Conservation (phyloP, 2,888 invertebrate genomes). For the Alviniconcha strummeri region DNA sequence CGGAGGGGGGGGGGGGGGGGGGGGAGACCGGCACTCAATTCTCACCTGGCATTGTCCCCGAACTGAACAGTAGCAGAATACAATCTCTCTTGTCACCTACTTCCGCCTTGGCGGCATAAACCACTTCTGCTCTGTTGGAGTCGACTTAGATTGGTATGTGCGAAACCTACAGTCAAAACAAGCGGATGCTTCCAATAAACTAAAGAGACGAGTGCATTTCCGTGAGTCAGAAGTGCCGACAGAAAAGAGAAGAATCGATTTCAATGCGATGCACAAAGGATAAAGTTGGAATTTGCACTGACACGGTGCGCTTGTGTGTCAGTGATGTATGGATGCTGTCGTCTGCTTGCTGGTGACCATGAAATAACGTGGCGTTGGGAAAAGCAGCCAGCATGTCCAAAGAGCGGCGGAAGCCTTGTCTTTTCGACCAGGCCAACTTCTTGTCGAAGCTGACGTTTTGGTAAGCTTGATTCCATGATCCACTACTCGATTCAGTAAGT, state of each 20-base stretch:
- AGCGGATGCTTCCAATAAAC: too few relatives aligned
- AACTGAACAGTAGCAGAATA: constrained; percentile 9
- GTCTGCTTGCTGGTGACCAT: constrained; percentile 23
- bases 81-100: neutral
- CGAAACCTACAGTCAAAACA: too few relatives aligned
- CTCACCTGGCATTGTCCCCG: constrained; percentile 7
- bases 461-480: constrained; percentile 23
- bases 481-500: too few relatives aligned
- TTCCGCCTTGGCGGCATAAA: constrained; percentile 28
- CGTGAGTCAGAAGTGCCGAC: too few relatives aligned
- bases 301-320: neutral
- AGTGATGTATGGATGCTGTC: constrained; percentile 28
- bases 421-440: constrained; percentile 41
- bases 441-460: constrained; percentile 44
- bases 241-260: too few relatives aligned
- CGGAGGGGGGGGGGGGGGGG: too few relatives aligned
- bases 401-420: constrained; percentile 31
- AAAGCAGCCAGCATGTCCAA: constrained; percentile 22
- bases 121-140: too few relatives aligned
- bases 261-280: too few relatives aligned
- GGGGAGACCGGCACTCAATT: neutral
- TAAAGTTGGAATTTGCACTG: too few relatives aligned
- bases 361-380: neutral
- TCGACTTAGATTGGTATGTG: too few relatives aligned
- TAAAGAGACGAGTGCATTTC: too few relatives aligned